These are phyloP conservation scores for Coregonus sp. DNA, from an alignment of 2,797 vertebrate genomes.

Conservation along the genomic window DNA sequence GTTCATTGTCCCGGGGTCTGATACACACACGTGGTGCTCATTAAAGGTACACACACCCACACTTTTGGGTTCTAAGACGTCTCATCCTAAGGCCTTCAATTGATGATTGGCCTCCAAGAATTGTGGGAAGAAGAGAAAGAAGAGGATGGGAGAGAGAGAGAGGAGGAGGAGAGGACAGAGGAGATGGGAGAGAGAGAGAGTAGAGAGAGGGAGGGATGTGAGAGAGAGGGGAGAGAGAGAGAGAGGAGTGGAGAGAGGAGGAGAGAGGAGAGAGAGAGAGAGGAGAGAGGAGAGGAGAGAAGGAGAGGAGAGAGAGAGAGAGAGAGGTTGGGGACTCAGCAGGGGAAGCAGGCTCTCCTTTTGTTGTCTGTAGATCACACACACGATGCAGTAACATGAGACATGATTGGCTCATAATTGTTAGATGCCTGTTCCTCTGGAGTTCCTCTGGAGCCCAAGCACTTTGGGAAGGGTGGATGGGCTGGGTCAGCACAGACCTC, in stretches of 20 bases:
- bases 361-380: neutral
- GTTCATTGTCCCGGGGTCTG: slow-evolving; percentile 73
- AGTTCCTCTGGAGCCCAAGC: neutral
- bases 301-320: slow-evolving; percentile 5
- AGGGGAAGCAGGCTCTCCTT: slow-evolving; percentile 29
- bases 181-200: no score
- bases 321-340: neutral
- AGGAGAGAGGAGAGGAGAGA: no score
- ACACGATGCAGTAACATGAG: neutral
- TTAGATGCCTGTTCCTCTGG: neutral
- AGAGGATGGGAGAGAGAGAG: neutral
- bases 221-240: no score
- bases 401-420: neutral
- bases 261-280: no score
- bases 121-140: slow-evolving; percentile 28
- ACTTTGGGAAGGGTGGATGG: neutral
- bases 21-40: slow-evolving; percentile 75
- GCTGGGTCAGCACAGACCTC: neutral
- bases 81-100: slow-evolving; percentile 68
- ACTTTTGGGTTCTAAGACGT: slow-evolving; percentile 55
- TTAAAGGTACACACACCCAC: slow-evolving; percentile 64
- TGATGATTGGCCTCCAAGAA: slow-evolving; percentile 47
- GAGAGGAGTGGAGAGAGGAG: no score
- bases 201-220: no score
- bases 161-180: no score